phyloP scores from a whole-genome alignment of 1,140 invertebrate genomes.

The Thaumatotibia leucotreta region DNA sequence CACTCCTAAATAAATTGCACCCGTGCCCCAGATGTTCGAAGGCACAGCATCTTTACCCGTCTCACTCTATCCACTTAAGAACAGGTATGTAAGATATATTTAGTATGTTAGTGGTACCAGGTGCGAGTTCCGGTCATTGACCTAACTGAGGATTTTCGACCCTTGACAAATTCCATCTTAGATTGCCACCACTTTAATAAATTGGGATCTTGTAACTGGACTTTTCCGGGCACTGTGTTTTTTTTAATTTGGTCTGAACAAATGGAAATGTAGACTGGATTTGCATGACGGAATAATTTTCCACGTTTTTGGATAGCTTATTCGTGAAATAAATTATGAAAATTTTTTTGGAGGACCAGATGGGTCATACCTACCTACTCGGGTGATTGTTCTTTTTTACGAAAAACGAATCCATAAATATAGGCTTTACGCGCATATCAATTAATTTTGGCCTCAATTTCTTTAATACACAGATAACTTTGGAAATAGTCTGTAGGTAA shows the following conservation, averaged over 20 bases:
- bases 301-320: background rate
- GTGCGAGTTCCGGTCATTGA: constrained; percentile 34
- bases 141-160: constrained; percentile 24
- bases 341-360: background rate
- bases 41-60: background rate
- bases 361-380: no score
- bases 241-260: background rate
- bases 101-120: constrained; percentile 23
- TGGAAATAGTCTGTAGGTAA: no score
- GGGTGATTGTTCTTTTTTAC: no score
- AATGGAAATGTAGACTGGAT: background rate
- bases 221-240: background rate
- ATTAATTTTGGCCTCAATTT: no score
- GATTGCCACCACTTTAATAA: constrained; percentile 17
- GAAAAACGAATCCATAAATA: no score
- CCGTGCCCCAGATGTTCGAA: background rate
- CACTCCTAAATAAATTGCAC: background rate
- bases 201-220: background rate
- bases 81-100: background rate
- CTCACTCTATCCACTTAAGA: background rate
- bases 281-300: background rate
- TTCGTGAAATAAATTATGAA: background rate
- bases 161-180: constrained; percentile 29
- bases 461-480: no score
- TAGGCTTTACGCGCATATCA: no score